A percentile compares a stretch with the other conserved stretches of the same genome.
phyloP scores from a whole-genome alignment of 2,113 vertebrate species.

The Oryzias celebensis region DNA sequence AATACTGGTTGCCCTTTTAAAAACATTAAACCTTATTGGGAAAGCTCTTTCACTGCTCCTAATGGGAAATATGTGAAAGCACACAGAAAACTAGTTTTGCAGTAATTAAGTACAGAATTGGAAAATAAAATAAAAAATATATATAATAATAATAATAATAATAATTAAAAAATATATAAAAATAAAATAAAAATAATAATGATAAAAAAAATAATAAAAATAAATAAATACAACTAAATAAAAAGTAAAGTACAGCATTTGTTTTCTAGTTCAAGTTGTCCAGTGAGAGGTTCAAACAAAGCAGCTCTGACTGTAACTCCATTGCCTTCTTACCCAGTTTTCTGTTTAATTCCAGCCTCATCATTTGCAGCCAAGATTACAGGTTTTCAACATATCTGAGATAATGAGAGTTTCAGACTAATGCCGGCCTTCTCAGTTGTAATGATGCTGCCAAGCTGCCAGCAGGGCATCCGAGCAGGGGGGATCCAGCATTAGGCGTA shows the following conservation, averaged over 20 bases:
- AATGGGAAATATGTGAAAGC: too few species aligned
- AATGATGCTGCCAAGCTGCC: constrained; percentile 64
- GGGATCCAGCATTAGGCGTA: constrained; percentile 52
- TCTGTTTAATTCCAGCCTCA: constrained; percentile 45
- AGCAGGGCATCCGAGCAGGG: constrained; percentile 56
- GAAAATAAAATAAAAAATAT: too few species aligned
- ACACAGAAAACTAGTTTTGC: too few species aligned
- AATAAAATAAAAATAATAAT: too few species aligned
- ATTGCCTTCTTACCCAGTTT: constrained; percentile 35
- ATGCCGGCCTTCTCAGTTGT: constrained; percentile 62
- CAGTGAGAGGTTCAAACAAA: constrained; percentile 23
- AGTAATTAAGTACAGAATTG: too few species aligned
- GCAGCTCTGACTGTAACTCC: constrained; percentile 15
- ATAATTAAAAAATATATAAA: too few species aligned
- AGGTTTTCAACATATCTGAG: constrained; percentile 65
- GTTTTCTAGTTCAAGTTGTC: constrained; percentile 2
- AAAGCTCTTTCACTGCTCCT: too few species aligned
- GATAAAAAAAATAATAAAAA: too few species aligned
- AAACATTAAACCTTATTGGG: too few species aligned
- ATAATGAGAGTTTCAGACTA: constrained; percentile 72
- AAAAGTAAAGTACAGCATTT: not conserved
- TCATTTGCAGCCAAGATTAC: constrained; percentile 60
- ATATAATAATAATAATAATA: too few species aligned
- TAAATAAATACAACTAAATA: too few species aligned
- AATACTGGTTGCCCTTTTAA: too few species aligned